These are phyloP conservation scores for Diadumene lineata DNA, from an alignment of 92 coral and sea anemone species.

Conservation along the genomic window DNA sequence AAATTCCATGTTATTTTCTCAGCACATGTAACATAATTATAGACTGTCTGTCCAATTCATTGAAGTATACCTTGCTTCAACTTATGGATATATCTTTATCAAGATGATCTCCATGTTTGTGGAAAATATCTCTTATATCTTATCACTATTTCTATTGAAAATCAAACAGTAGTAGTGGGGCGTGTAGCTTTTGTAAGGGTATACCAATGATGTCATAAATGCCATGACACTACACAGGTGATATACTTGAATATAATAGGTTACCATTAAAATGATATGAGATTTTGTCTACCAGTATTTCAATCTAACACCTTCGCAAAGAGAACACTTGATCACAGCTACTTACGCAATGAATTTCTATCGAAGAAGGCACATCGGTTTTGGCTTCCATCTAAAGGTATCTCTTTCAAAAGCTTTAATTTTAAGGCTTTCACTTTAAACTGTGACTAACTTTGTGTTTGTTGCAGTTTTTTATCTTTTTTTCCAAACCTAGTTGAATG, in stretches of 20 bases:
- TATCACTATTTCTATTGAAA: neutral
- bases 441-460: neutral
- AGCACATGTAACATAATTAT: neutral
- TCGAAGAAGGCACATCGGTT: conserved; percentile 27
- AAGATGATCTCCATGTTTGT: conserved; percentile 9
- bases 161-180: neutral
- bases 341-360: conserved; percentile 9
- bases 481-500: neutral
- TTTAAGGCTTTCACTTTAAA: too few species aligned
- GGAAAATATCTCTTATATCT: neutral
- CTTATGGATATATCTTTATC: conserved; percentile 16
- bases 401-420: neutral
- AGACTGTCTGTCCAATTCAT: neutral
- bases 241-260: conserved; percentile 2
- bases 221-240: conserved; percentile 22
- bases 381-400: conserved; percentile 36
- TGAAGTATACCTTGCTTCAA: neutral
- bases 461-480: neutral
- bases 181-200: conserved; percentile 1
- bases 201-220: conserved; percentile 25
- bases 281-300: conserved; percentile 23
- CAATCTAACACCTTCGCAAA: conserved; percentile 2
- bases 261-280: conserved; percentile 25
- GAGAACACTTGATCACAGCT: conserved; percentile 14
- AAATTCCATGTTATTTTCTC: neutral